These are phyloP conservation scores for Aspidoscelis tigris DNA, from an alignment of 2,113 vertebrate species.

Conservation along the genomic window DNA sequence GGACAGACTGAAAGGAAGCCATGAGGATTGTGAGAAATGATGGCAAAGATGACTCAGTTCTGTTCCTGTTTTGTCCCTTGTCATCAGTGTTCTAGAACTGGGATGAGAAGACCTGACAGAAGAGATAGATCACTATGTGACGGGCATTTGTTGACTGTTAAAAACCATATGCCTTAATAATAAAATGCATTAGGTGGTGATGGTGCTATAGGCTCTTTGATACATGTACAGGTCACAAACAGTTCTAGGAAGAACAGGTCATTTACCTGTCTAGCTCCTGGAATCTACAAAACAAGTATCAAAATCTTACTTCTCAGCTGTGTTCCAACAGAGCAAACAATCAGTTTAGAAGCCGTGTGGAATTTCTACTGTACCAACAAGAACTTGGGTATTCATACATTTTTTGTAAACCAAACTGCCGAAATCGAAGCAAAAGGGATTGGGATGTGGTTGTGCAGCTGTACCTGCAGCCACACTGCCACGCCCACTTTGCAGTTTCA, in stretches of 20 bases:
- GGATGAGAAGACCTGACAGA: slow-evolving; percentile 17
- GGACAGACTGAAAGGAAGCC: slow-evolving; percentile 50
- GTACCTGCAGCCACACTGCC: too few species aligned
- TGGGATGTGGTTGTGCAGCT: too few species aligned
- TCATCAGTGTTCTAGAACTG: background rate
- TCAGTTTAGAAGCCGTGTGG: too few species aligned
- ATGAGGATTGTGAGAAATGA: slow-evolving; percentile 33
- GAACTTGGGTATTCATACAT: too few species aligned
- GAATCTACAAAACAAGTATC: background rate
- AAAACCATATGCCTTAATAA: slow-evolving; percentile 35
- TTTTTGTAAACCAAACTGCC: too few species aligned
- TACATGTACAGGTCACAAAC: slow-evolving; percentile 7
- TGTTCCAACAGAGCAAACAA: too few species aligned
- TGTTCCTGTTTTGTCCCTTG: slow-evolving; percentile 9
- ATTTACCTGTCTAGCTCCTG: background rate
- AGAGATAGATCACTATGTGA: slow-evolving; percentile 8
- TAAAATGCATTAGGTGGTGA: slow-evolving; percentile 33
- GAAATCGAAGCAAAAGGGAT: too few species aligned
- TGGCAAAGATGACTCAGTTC: slow-evolving; percentile 41
- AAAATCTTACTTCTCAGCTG: background rate
- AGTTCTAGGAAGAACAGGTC: slow-evolving; percentile 7
- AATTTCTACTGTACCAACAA: too few species aligned
- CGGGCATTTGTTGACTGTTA: background rate
- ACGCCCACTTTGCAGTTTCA: too few species aligned
- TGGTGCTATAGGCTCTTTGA: slow-evolving; percentile 51